These are phyloP conservation scores for Tupiocoris notatus DNA, from an alignment of 2,888 invertebrate genomes.

Conservation along the genomic window DNA sequence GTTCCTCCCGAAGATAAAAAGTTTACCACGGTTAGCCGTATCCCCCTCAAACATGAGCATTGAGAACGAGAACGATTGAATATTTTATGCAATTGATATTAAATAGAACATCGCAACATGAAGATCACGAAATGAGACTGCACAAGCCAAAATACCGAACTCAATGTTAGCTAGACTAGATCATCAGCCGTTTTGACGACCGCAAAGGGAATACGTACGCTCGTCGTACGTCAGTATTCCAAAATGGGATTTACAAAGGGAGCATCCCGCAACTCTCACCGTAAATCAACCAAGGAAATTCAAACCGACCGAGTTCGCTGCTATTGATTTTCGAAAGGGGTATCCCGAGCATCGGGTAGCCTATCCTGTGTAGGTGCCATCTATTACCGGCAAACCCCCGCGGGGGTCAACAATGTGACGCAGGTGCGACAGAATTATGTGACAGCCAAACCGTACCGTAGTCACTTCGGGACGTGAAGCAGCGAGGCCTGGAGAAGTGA, in stretches of 20 bases:
- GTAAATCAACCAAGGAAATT: conserved; percentile 24
- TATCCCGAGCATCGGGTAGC: background rate
- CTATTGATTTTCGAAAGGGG: conserved; percentile 27
- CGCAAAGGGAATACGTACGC: too few relatives aligned
- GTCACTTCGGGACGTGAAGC: background rate
- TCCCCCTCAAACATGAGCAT: too few relatives aligned
- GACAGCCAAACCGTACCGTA: background rate
- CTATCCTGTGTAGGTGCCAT: conserved; percentile 37
- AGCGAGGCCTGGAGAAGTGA: conserved; percentile 4
- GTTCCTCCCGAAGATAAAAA: too few relatives aligned
- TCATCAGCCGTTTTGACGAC: too few relatives aligned
- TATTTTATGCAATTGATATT: too few relatives aligned
- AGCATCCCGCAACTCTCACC: background rate
- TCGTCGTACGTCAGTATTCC: too few relatives aligned
- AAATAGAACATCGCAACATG: too few relatives aligned
- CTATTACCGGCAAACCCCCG: conserved; percentile 12
- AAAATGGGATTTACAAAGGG: conserved; percentile 10
- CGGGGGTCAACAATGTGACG: conserved; percentile 37
- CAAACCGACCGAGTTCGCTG: conserved; percentile 22
- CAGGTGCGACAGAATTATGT: conserved; percentile 39
- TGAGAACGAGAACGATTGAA: too few relatives aligned
- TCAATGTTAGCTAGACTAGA: too few relatives aligned
- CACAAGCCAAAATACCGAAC: too few relatives aligned
- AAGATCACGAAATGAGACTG: too few relatives aligned
- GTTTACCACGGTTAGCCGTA: too few relatives aligned